These are phyloP conservation scores for Disparrhopalites patrizii DNA, from an alignment of 2,888 invertebrate genomes.

Conservation along the genomic window DNA sequence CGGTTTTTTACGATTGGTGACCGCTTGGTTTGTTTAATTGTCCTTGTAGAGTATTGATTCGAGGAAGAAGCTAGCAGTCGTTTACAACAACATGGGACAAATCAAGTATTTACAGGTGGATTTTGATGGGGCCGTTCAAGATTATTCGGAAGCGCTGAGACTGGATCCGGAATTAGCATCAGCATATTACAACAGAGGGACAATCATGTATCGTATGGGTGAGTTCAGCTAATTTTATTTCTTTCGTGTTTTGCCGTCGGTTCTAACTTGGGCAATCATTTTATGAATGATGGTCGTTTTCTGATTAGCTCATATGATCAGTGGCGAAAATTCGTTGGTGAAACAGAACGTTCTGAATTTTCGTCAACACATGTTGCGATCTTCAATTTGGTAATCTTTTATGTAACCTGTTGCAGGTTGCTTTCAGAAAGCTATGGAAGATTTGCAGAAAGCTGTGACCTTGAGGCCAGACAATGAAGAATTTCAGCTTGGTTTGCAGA, in stretches of 20 bases:
- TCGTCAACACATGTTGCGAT: no score
- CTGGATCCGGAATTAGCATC: constrained; percentile 48
- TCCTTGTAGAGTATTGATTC: no score
- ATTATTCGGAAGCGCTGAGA: constrained; percentile 51
- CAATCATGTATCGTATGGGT: constrained; percentile 53
- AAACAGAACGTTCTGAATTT: no score
- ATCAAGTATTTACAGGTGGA: constrained; percentile 52
- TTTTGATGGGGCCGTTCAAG: constrained; percentile 52
- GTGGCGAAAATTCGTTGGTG: no score
- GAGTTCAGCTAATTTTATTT: no score
- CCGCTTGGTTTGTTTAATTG: no score
- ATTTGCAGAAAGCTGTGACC: constrained; percentile 46
- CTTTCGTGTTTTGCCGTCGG: no score
- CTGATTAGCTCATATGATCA: no score
- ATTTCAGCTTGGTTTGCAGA: constrained; percentile 46
- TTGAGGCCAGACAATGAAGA: constrained; percentile 46
- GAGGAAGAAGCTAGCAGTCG: constrained; percentile 34
- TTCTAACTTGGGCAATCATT: no score
- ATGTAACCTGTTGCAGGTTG: constrained; percentile 41
- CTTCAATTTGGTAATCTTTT: no score
- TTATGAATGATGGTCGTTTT: no score
- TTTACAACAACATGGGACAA: constrained; percentile 52
- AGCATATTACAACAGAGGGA: constrained; percentile 53
- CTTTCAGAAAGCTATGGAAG: constrained; percentile 46
- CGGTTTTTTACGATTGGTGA: no score